Conservation (phyloP, 2,888 invertebrate genomes). For the Girardia tigrina region DNA sequence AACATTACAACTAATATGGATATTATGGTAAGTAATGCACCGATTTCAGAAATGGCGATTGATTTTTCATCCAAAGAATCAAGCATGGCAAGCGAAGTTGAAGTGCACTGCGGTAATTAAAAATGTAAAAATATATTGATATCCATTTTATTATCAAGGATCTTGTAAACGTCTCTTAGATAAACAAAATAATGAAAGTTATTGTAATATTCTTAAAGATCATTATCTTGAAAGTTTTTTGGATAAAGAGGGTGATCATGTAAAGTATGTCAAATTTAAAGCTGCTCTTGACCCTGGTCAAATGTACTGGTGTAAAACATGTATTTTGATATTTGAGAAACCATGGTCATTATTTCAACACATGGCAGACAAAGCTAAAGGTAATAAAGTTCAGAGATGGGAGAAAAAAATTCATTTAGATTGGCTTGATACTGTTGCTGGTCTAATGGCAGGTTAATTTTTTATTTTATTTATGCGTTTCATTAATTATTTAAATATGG, state of each 20-base stretch:
- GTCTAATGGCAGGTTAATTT: slow-evolving; percentile 34
- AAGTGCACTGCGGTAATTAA: slow-evolving; percentile 28
- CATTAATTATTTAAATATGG: neutral
- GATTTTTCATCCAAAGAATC: slow-evolving; percentile 20
- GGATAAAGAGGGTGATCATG: slow-evolving; percentile 35
- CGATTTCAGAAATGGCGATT: neutral
- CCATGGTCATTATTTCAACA: slow-evolving; percentile 36
- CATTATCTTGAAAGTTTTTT: slow-evolving; percentile 35
- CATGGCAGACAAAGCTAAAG: slow-evolving; percentile 36
- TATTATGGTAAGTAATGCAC: neutral
- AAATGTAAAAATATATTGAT: neutral
- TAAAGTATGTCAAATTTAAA: slow-evolving; percentile 33
- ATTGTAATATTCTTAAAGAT: slow-evolving; percentile 35
- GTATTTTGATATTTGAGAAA: slow-evolving; percentile 36
- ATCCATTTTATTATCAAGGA: slow-evolving; percentile 15
- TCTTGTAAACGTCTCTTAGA: slow-evolving; percentile 32
- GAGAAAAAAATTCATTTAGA: slow-evolving; percentile 35
- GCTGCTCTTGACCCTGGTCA: slow-evolving; percentile 34
- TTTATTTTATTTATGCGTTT: neutral
- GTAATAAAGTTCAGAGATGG: slow-evolving; percentile 34
- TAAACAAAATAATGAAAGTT: slow-evolving; percentile 33
- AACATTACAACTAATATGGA: neutral
- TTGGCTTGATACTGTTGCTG: slow-evolving; percentile 36
- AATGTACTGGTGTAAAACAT: slow-evolving; percentile 37
- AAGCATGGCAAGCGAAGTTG: neutral